Evolutionary conservation across 2,888 invertebrate genomes (phyloP), one percentile per base, ranked within the genome.

Genomic region (Suillia variegata): DNA sequence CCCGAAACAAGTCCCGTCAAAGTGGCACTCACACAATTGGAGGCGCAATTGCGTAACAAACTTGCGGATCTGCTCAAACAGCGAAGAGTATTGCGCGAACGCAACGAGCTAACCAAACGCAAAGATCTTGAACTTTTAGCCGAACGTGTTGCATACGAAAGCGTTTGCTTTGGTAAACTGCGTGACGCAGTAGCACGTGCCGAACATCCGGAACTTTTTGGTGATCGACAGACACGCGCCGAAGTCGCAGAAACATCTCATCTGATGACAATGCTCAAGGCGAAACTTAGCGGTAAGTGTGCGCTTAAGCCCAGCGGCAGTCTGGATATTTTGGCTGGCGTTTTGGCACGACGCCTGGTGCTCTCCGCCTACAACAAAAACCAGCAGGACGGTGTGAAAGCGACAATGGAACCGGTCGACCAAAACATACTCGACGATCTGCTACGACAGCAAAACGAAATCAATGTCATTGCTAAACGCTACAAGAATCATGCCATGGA

Each of bases 121-220:
- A 87, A 88, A 65, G 88, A 87, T 74, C 81, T 90, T 64, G 88
- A 90, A 72, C 84, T 92, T 56, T 82, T 92, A 57, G 92, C 92
- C 1, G 92, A 93, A 79, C 89, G 92, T 74, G 84, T 93, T 18
- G 92, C 93, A 0, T 92, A 89, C 77, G 92, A 93, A 82, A 89
- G 90, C 59, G 88, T 92, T 21, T 85, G 90, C 59, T 86, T 90
- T 60, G 85, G 87, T 63, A 85, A 88, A 71, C 86, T 90, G 65
- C 87, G 88, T 68, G 88, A 89, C 77, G 89, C 89, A 52, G 83
- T 89, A 54, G 84, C 84, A 59, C 84, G 86, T 42, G 85, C 85
- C 20, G 85, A 86, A 68, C 85, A 85, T 63, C 84, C 85, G 67
- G 82, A 84, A 66, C 83, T 86, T 66, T 86, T 87, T 70, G 86